Evolutionary conservation across 2,113 vertebrate genomes (phyloP).

Genomic region (Atherinomorus stipes): DNA sequence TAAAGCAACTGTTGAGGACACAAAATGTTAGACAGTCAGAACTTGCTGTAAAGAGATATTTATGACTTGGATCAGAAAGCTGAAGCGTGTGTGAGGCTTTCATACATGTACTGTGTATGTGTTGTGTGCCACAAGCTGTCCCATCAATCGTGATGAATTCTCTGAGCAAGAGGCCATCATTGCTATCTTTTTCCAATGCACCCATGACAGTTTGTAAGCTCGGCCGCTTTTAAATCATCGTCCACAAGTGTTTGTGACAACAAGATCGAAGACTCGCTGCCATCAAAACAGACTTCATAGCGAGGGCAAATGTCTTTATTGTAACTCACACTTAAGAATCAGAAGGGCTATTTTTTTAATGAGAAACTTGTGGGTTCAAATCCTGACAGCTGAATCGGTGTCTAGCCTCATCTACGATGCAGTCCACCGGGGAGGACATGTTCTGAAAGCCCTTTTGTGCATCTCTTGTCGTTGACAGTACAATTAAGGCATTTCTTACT

Average conservation of each 20-base stretch:
- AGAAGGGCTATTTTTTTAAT: slow-evolving; percentile 51
- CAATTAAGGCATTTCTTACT: not conserved
- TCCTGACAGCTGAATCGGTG: slow-evolving; percentile 54
- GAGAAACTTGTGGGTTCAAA: slow-evolving; percentile 38
- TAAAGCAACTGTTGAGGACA: slow-evolving; percentile 36
- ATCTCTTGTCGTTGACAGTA: not conserved
- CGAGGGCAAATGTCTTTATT: slow-evolving; percentile 68
- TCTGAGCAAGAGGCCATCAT: slow-evolving; percentile 44
- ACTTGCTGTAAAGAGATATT: slow-evolving; percentile 46
- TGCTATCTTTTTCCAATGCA: slow-evolving; percentile 32
- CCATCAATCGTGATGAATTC: slow-evolving; percentile 34
- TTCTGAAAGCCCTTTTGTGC: not conserved
- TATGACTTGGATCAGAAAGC: slow-evolving; percentile 11
- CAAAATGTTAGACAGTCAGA: slow-evolving; percentile 27
- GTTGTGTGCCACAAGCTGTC: slow-evolving; percentile 5
- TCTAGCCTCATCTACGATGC: slow-evolving; percentile 1
- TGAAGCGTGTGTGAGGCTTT: slow-evolving; percentile 25
- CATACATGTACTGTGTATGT: not conserved
- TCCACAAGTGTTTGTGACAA: slow-evolving; percentile 52
- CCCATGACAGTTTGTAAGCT: slow-evolving; percentile 54
- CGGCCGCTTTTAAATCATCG: slow-evolving; percentile 54
- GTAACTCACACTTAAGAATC: slow-evolving; percentile 36
- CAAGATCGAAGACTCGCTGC: slow-evolving; percentile 52
- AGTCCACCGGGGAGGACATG: not conserved
- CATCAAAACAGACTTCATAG: slow-evolving; percentile 48